These are phyloP conservation scores for Campaea margaritaria DNA, from an alignment of 2,888 invertebrate genomes.

Conservation along the genomic window DNA sequence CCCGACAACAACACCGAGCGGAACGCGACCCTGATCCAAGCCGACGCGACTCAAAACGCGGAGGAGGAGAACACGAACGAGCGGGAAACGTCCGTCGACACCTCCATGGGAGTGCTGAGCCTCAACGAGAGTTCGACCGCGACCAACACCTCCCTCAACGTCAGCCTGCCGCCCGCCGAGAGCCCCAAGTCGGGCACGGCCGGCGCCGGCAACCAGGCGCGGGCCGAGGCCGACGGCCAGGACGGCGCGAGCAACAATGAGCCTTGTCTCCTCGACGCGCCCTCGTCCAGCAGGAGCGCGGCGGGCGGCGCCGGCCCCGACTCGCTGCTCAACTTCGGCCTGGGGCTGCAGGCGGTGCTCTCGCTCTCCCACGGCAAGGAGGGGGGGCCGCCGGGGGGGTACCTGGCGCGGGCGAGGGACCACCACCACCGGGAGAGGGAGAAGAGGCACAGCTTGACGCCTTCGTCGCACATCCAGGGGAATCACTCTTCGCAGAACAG, in stretches of 20 bases:
- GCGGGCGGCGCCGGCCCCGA: conserved; percentile 70
- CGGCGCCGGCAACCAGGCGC: conserved; percentile 46
- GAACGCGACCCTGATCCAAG: conserved; percentile 53
- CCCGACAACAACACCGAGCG: conserved; percentile 76
- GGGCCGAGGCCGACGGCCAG: conserved; percentile 54
- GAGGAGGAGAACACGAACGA: conserved; percentile 59
- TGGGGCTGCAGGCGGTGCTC: conserved; percentile 72
- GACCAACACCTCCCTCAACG: conserved; percentile 77
- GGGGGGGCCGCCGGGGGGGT: conserved; percentile 61
- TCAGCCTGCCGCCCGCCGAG: conserved; percentile 72
- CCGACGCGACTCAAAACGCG: conserved; percentile 48
- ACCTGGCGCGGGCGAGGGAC: conserved; percentile 64
- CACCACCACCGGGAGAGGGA: conserved; percentile 73
- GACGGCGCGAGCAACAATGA: conserved; percentile 57
- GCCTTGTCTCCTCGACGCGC: conserved; percentile 53
- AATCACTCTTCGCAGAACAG: conserved; percentile 72
- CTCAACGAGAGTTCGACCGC: conserved; percentile 79
- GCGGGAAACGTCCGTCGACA: conserved; percentile 61
- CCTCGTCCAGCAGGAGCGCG: conserved; percentile 71
- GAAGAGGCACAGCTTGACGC: conserved; percentile 85
- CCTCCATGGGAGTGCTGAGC: conserved; percentile 74
- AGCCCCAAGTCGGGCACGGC: conserved; percentile 65
- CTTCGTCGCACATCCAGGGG: conserved; percentile 69
- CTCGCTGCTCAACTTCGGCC: conserved; percentile 69
- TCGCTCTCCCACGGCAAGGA: conserved; percentile 75